These are phyloP conservation scores for Heliconius hewitsoni DNA, from an alignment of 1,140 invertebrate genomes.

Conservation along the genomic window DNA sequence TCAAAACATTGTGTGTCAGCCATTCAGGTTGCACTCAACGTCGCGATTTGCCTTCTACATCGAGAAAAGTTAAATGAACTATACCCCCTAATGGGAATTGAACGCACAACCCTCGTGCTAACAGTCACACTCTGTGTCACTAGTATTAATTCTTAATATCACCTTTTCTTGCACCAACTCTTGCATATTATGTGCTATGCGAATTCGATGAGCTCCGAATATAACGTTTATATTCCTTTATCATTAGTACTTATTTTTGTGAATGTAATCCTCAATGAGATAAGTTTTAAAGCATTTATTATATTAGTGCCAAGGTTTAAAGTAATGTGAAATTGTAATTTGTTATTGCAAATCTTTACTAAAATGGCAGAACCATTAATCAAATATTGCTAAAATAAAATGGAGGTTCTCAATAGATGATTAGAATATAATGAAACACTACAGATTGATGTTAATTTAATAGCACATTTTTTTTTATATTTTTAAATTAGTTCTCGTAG, in stretches of 20 bases:
- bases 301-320: constrained; percentile 10
- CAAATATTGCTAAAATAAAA: constrained; percentile 1
- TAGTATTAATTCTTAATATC: too few species aligned
- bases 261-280: not conserved
- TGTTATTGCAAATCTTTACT: not conserved
- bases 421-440: not conserved
- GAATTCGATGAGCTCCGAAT: too few species aligned
- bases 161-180: too few species aligned
- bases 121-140: too few species aligned
- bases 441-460: not conserved
- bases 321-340: not conserved
- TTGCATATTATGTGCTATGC: too few species aligned
- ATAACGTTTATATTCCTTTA: not conserved
- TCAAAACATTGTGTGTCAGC: too few species aligned
- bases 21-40: too few species aligned
- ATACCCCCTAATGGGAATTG: not conserved
- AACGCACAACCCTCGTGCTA: not conserved
- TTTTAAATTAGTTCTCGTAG: too few species aligned
- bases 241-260: not conserved
- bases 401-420: constrained; percentile 8
- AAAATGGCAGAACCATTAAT: constrained; percentile 6
- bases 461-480: not conserved
- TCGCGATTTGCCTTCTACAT: too few species aligned
- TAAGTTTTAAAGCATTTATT: not conserved
- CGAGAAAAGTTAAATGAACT: too few species aligned